These are phyloP conservation scores for Zaprionus tsacasi DNA, from an alignment of 1,140 invertebrate species.

Conservation along the genomic window DNA sequence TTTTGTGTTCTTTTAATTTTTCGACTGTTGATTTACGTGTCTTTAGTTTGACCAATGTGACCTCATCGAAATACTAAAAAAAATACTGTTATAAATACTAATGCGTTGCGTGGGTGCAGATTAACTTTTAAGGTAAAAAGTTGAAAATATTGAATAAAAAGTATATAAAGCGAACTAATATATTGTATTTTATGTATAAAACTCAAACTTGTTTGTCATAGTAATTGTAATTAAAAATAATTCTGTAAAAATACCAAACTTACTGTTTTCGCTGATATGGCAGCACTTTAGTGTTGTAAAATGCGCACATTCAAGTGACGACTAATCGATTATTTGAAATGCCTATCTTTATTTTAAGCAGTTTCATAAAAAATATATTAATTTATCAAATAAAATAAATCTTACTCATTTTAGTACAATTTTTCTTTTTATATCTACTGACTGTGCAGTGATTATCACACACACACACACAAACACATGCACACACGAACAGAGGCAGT, in stretches of 20 bases:
- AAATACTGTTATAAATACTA: constrained; percentile 9
- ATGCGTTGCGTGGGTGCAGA: background rate
- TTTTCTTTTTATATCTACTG: background rate
- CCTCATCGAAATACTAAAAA: constrained; percentile 7
- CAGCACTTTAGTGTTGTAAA: constrained; percentile 35
- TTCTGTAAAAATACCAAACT: background rate
- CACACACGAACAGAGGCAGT: background rate
- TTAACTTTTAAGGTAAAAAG: too few relatives aligned
- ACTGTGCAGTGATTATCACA: background rate
- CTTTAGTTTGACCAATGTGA: constrained; percentile 22
- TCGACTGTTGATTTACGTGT: constrained; percentile 34
- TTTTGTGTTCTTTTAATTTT: constrained; percentile 12
- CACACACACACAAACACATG: background rate
- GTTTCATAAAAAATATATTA: background rate
- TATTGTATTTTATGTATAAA: too few relatives aligned
- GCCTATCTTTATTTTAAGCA: background rate
- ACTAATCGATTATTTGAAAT: constrained; percentile 1
- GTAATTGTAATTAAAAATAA: background rate
- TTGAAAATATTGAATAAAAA: too few relatives aligned
- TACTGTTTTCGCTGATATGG: background rate
- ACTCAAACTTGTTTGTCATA: too few relatives aligned
- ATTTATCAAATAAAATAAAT: background rate
- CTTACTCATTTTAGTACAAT: background rate
- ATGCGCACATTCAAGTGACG: constrained; percentile 32
- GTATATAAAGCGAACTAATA: too few relatives aligned